Base-by-base conservation (phyloP, 2,888 invertebrate genomes). In the Petrolisthes cinctipes region DNA sequence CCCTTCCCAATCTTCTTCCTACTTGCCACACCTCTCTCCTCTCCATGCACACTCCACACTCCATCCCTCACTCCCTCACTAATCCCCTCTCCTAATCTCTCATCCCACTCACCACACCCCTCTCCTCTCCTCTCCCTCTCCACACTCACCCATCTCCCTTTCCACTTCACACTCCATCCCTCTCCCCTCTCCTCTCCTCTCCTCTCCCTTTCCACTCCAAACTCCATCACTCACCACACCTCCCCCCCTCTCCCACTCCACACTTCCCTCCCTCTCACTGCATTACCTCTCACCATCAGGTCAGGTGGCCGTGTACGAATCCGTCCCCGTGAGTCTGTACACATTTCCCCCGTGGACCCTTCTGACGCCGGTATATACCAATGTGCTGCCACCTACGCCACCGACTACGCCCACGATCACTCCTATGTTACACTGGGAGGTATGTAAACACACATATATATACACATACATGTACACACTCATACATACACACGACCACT, bases 341-440 rank as follows among this genome's bases (percentile, higher is more conserved):
- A 86, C 37, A 78, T 89, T 2, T 76, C 86, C 23, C 80, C 84
- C 2, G 82, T 82, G 23, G 83, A 86, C 61, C 75, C 81, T 4
- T 37, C 89, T 37, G 89, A 89, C 66, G 85, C 86, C 1, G 89
- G 89, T 17, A 82, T 86, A 17, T 89, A 89, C 61, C 89, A 89
- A 75, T 89, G 89, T 66, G 61, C 84, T 4, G 89, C 89, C 53
- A 86, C 82, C 54, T 85, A 86, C 23, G 83, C 53, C 4, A 11
- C 20, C 0, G 89, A 86, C 66, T 75, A 81, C 79, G 86, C 86
- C 14, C 89, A 89, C 53, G 86, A 81, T 6, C 86, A 84, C 54
- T 82, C 89, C 73, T 20, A 86, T n/a, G 86, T 89, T 54, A 82
- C 86, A 0, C 89, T 89, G 1, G 89, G 89, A 82, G 89, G 89